Conservation (phyloP, 30 jellyfish, hydroid and myxozoan species). For the Nemopilema nomurai region DNA sequence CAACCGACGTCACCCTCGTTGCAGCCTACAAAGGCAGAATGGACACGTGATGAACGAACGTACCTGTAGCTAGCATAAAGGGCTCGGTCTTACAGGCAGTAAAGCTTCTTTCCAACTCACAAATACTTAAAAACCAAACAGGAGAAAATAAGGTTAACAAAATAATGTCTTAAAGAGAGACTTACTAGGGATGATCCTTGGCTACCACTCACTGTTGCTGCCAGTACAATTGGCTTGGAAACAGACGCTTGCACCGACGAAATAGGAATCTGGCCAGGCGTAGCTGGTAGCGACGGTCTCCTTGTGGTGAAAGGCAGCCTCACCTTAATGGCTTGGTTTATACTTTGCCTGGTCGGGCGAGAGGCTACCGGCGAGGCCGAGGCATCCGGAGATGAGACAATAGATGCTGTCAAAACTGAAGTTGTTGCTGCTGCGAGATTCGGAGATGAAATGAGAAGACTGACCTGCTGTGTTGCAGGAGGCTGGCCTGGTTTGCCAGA, state of each 20-base stretch:
- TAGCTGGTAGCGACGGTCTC: conserved; percentile 4
- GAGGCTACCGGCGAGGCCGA: conserved; percentile 7
- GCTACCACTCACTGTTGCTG: conserved; percentile 1
- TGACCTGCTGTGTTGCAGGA: neutral
- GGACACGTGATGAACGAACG: no score
- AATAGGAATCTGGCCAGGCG: neutral
- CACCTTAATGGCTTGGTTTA: conserved; percentile 60
- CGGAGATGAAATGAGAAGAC: neutral
- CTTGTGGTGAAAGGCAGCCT: conserved; percentile 45
- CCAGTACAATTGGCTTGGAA: neutral
- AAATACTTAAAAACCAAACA: no score
- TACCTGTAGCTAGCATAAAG: no score
- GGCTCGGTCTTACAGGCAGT: no score
- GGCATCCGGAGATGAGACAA: neutral
- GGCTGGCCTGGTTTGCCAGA: neutral
- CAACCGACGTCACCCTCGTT: neutral
- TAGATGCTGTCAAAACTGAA: neutral
- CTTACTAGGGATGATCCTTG: conserved; percentile 2
- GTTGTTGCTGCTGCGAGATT: neutral
- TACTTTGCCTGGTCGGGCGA: conserved; percentile 69
- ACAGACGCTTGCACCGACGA: neutral
- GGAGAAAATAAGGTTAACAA: no score
- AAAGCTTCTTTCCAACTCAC: no score
- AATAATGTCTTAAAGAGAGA: no score
- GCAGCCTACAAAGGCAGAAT: neutral